Base-by-base conservation (phyloP, 2,113 vertebrate genomes). In the Euleptes europaea region DNA sequence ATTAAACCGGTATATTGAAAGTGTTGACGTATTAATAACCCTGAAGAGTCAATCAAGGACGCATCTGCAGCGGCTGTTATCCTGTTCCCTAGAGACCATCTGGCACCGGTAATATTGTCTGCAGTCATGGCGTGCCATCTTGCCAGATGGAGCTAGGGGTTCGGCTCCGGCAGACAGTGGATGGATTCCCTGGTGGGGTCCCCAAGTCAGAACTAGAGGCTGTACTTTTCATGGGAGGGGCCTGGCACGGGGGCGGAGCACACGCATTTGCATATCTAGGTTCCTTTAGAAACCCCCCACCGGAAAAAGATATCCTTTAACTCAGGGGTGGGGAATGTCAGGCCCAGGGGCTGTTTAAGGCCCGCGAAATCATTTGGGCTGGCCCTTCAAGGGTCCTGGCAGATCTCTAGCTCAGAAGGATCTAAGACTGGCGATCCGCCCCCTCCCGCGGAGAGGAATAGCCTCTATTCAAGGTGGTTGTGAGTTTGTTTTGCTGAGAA, bases 21-120 rank as follows among this genome's bases (percentile, higher is more conserved):
- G 75, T 60, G 76, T 80, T 80, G 77, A 73, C 67, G 73, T 73
- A 42, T 17, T 69, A 84, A 84, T 77, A 63, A 67, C 60, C 31
- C 72, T 14, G 33, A 31, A 26, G 38, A 69, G 15, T 54, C 83
- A 42, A 5, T 67, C 78, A 54, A 33, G n/a, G 35, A n/a, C 63
- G 33, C 47, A 49, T 14, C 78, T 80, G 65, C 63, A n/a, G 31
- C 57, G 44, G 40, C 38, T 47, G 5, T 47, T 71, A 47, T 26
- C 51, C 40, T 85, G 23, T 31, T 80, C 67, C 57, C 23, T 38
- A 38, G 67, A 63, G 28, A 73, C 51, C 15, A 82, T 72, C 51
- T 82, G 51, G 51, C 35, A 60, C 26, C 51, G 38, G 60, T 19
- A 38, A 49, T 66, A 65, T 13, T 38, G 57, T 51, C 67, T 85